These are phyloP conservation scores for Sesia bembeciformis DNA, from an alignment of 2,888 invertebrate species.

Conservation along the genomic window DNA sequence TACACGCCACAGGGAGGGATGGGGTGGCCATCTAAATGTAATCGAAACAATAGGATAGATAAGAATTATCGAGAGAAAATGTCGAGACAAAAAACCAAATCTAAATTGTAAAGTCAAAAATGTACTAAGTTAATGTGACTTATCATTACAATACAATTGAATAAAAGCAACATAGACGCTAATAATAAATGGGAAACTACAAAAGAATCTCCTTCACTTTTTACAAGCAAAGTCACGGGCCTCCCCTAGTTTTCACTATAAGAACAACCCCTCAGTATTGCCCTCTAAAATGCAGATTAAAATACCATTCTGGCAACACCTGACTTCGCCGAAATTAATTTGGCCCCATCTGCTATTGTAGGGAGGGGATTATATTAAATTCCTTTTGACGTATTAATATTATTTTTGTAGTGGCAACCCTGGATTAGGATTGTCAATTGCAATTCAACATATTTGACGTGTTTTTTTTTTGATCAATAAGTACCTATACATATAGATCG, in stretches of 20 bases:
- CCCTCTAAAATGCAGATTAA: slow-evolving; percentile 40
- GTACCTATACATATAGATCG: no score
- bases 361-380: slow-evolving; percentile 44
- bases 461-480: no score
- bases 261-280: slow-evolving; percentile 12
- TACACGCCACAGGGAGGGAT: no score
- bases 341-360: slow-evolving; percentile 31
- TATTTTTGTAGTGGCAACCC: slow-evolving; percentile 29
- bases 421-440: slow-evolving; percentile 3
- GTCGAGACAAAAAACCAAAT: no score
- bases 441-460: not conserved
- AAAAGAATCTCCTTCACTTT: not conserved
- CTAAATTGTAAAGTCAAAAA: no score
- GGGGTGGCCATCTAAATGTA: no score
- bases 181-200: not conserved
- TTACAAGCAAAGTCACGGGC: not conserved
- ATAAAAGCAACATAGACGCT: not conserved
- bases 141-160: no score
- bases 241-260: not conserved
- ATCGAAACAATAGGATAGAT: no score
- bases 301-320: slow-evolving; percentile 34
- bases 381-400: slow-evolving; percentile 45
- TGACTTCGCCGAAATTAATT: slow-evolving; percentile 32
- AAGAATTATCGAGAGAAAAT: no score
- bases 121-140: no score